Base-by-base conservation (phyloP, 2,797 vertebrate genomes). In the Eupleurogrammus muticus region DNA sequence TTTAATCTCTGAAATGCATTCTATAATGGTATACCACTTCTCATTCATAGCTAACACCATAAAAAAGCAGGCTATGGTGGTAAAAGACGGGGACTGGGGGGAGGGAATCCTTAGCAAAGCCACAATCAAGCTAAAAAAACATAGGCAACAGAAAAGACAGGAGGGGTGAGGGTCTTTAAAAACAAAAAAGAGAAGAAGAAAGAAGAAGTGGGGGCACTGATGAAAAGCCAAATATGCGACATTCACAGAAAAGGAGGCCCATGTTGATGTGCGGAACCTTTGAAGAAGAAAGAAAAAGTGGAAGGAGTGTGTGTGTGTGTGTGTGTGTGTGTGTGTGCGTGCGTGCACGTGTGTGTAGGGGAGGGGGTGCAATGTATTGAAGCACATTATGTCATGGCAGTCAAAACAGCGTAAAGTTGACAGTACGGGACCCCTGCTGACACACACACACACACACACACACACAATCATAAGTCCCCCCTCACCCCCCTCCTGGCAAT, bases 81-180 rank as follows among this genome's bases (percentile, higher is more conserved):
- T 76, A 61, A 73, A 79, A 70, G 63, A 32, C 21, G 63, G 59
- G 42, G 55, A 13, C 9, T 20, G 34, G 9, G 16, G 56, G 16
- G 17, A 14, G n/a, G 21, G 21, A 95, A 96, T 96, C 93, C 83
- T 84, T 70, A 69, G 86, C 86, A 91, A 94, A 93, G 92, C 90
- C 87, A 83, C 92, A 95, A 95, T 95, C 90, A 95, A 94, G 95
- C 92, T 92, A 89, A 90, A 95, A n/a, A 95, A 95, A 94, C 94
- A 93, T 87, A 85, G 72, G 70, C 55, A 50, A 84, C 76, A 74
- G 77, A 79, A 84, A 85, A 86, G 77, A 83, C 67, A 67, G 55
- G 63, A 71, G 68, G 64, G 75, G 73, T 42, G 58, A 36, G 56
- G 66, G 76, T 50, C 66, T 83, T 75, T 59, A 35, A 65, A 60